Base-by-base conservation (phyloP, 2,888 invertebrate genomes). In the Leucophenga montana region DNA sequence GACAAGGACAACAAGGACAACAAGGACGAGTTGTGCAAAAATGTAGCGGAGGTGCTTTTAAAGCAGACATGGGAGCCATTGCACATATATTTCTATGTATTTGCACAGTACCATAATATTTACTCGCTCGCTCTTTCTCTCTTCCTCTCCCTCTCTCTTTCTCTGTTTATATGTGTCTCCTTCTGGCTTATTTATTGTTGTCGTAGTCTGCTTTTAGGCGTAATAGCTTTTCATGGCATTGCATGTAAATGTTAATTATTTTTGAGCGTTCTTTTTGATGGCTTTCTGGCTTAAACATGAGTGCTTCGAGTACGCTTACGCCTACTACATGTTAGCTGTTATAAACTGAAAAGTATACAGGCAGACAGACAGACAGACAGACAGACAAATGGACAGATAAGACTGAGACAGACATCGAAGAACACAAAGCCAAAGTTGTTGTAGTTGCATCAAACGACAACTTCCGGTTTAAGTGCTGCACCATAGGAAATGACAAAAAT, bases 161-260 rank as follows among this genome's bases (percentile, higher is more conserved):
- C 1, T 39, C 3, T 8, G 9, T 53, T 8, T 16, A 11, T 53
- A 18, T 53, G 3, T 39, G 39, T 39, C 39, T 39, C 39, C 8
- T 39, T 53, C 14, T 53, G 53, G 9, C 53, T 5, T 53, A 6
- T 16, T 16, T 53, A 20, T 53, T 53, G 16, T 53, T 53, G 53
- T 53, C 20, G 53, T 53, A 18, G 53, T 16, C 53, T 53, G 53
- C 53, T 53, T 53, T 53, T 53, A 53, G 53, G 53, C 53, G 20
- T 53, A 53, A 53, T 53, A n/a, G 53, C 53, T 53, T 16, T 53
- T 53, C 53, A 53, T 53, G 53, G 53, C 53, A 53, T 53, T 53
- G 53, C 53, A 53, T 53, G 53, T 53, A 53, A 53, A 53, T 53
- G 53, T 53, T 53, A 53, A 53, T 53, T 53, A 53, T 53, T 53